Evolutionary conservation across 2,888 invertebrate genomes (phyloP).

Genomic region (Prionchulus punctatus): DNA sequence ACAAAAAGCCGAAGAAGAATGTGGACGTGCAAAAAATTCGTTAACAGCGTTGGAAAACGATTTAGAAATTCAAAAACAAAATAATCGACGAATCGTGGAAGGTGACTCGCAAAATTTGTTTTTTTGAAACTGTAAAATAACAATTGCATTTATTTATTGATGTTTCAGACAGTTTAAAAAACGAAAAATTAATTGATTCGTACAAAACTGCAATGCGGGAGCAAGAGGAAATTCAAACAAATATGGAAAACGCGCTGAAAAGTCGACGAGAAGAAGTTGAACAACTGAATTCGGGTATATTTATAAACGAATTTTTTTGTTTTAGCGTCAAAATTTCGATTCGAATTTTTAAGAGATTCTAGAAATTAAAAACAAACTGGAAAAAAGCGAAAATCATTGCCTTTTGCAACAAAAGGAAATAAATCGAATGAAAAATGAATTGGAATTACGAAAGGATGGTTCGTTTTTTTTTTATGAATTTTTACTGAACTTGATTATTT

Average conservation of each 20-base stretch:
- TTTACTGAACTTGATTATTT: not conserved
- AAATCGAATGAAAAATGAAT: not conserved
- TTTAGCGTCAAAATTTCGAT: too few species aligned
- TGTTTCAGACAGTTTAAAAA: not conserved
- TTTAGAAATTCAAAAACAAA: too few species aligned
- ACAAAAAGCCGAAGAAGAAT: too few species aligned
- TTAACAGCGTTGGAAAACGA: too few species aligned
- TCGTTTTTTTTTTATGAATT: not conserved
- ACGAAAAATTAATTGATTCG: not conserved
- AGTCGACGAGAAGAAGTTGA: not conserved
- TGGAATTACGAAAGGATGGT: not conserved
- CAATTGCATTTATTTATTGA: too few species aligned
- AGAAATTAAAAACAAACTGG: not conserved
- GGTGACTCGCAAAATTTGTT: too few species aligned
- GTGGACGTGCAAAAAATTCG: too few species aligned
- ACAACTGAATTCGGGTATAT: not conserved
- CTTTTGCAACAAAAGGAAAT: not conserved
- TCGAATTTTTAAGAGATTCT: too few species aligned
- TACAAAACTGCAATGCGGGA: not conserved
- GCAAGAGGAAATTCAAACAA: not conserved
- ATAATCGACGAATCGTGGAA: too few species aligned
- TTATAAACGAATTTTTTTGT: too few species aligned
- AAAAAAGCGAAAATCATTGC: not conserved
- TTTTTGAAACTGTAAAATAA: too few species aligned
- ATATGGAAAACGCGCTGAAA: not conserved